Evolutionary conservation across 2,888 invertebrate genomes (phyloP).

Genomic region (Trypoxylon attenuatum): DNA sequence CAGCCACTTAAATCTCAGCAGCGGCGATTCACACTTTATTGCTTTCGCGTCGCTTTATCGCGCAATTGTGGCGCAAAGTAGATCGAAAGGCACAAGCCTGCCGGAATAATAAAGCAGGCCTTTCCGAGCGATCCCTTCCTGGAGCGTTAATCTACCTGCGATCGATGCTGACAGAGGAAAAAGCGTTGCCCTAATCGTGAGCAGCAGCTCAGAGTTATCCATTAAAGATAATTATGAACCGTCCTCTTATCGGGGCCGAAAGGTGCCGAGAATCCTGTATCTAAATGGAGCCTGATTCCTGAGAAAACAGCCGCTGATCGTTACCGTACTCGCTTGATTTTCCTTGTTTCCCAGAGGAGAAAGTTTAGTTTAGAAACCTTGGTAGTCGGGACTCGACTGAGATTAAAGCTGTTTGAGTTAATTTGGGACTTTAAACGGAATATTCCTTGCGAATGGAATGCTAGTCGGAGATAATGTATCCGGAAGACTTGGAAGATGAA

Average conservation of each 20-base stretch:
- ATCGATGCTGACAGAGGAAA: slow-evolving; percentile 1
- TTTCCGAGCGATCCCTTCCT: slow-evolving; percentile 7
- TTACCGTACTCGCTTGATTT: no score
- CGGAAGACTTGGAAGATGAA: no score
- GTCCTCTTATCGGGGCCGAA: neutral
- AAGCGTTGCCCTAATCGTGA: slow-evolving; percentile 5
- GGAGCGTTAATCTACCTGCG: slow-evolving; percentile 14
- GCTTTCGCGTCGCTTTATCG: slow-evolving; percentile 15
- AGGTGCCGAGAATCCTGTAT: slow-evolving; percentile 7
- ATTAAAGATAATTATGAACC: slow-evolving; percentile 10
- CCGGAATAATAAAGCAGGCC: slow-evolving; percentile 17
- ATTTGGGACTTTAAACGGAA: no score
- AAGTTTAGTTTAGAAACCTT: no score
- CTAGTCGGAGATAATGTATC: no score
- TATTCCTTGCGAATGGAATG: no score
- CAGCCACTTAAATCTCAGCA: slow-evolving; percentile 24
- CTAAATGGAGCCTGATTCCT: neutral
- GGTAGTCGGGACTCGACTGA: no score
- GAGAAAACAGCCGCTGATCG: neutral
- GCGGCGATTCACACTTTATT: slow-evolving; percentile 7
- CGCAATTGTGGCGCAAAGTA: slow-evolving; percentile 23
- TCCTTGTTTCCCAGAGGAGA: no score
- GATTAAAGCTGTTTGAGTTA: no score
- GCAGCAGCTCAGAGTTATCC: slow-evolving; percentile 1
- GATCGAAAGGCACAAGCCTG: slow-evolving; percentile 15